These are phyloP conservation scores for Cheilinus undulatus DNA, from an alignment of 2,113 vertebrate species.

Conservation along the genomic window DNA sequence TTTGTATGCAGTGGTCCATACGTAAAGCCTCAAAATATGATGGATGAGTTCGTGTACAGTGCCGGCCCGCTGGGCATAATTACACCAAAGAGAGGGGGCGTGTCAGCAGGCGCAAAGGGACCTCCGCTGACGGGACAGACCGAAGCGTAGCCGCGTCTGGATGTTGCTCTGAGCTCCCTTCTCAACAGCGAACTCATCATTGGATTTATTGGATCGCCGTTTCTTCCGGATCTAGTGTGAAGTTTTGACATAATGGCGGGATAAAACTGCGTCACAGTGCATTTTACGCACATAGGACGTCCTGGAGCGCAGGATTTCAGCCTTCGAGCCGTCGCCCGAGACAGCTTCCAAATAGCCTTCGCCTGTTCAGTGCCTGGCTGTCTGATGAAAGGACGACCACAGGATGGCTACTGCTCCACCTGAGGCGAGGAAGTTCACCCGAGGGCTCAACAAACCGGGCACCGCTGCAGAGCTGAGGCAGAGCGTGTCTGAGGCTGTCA, in stretches of 20 bases:
- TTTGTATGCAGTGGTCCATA: too few species aligned
- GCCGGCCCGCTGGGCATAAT: neutral
- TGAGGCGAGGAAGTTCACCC: conserved; percentile 94
- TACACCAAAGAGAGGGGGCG: conserved; percentile 37
- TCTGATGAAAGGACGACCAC: conserved; percentile 35
- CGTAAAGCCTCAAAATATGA: neutral
- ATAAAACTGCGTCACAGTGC: conserved; percentile 18
- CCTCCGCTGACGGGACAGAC: conserved; percentile 44
- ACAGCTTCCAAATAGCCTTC: too few species aligned
- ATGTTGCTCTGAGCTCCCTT: conserved; percentile 17
- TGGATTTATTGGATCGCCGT: neutral
- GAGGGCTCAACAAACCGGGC: conserved; percentile 92
- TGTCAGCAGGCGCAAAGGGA: conserved; percentile 37
- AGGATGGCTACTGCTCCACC: conserved; percentile 81
- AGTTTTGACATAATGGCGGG: conserved; percentile 20
- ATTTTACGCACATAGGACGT: conserved; percentile 32
- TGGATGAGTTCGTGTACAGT: neutral
- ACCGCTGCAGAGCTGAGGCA: conserved; percentile 95
- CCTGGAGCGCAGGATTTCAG: neutral
- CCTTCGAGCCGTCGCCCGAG: neutral
- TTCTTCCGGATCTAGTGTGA: neutral
- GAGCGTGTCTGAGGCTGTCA: conserved; percentile 94
- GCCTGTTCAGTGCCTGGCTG: conserved; percentile 3
- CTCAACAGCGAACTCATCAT: neutral
- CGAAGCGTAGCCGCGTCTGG: neutral